Evolutionary conservation across 2,113 vertebrate genomes (phyloP), one percentile per base, ranked within the genome.

Genomic region (Cromileptes altivelis): DNA sequence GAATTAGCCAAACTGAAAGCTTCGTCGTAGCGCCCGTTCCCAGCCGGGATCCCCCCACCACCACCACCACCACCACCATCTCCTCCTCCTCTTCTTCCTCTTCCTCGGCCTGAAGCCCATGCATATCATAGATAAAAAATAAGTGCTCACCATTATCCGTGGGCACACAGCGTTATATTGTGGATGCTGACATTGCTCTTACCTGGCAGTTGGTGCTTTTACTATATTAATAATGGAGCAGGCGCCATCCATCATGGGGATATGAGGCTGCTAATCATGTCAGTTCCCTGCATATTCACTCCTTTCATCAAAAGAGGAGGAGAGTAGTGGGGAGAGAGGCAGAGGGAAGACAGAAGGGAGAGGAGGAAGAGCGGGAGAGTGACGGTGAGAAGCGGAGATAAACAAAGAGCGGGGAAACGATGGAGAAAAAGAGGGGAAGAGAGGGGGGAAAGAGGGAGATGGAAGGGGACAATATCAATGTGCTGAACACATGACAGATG

Each of bases 161-260:
- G 84, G 90, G 85, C 91, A 88, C 89, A 82, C 84, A 58, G 91
- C 90, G 80, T 94, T 92, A 94, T 93, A 91, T 92, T 90, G 88
- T 92, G 90, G 90, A 90, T 94, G 94, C 94, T 94, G 95, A 95
- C 93, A 91, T 93, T 89, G 93, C 94, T 92, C 90, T 93, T 94
- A 94, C 91, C 94, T 94, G 95, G 93, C 95, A 93, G 90, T 92
- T 89, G 85, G 89, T 92, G 91, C 92, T 95, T 94, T 95, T 95
- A 94, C 92, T 86, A 91, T 94, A 95, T 95, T 93, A 95, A 95
- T 95, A 95, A 95, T 95, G 92, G 89, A 95, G 89, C 88, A 92
- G 91, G 90, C 84, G 13, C 90, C 89, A 93, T 94, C 92, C 92
- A 94, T 93, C 93, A 93, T 79, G 81, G 76, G 89, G 88, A 90